These are phyloP conservation scores for Corythoichthys intestinalis DNA, from an alignment of 2,113 vertebrate species.

Conservation along the genomic window DNA sequence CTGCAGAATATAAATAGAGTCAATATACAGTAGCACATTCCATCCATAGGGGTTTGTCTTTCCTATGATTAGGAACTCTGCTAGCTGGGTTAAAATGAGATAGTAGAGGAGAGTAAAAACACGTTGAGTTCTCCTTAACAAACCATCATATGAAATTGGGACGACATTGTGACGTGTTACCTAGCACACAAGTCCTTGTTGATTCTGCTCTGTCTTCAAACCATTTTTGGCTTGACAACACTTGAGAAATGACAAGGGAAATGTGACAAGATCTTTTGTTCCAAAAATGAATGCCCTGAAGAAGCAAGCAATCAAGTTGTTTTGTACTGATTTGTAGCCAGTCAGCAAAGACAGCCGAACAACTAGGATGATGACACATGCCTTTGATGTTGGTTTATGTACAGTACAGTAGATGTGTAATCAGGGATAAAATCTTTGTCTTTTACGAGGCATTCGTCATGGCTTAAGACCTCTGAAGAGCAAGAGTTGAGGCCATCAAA, in stretches of 20 bases:
- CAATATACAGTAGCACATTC: conserved; percentile 20
- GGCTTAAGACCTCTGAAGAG: not conserved
- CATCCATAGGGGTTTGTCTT: conserved; percentile 40
- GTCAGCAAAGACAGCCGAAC: not conserved
- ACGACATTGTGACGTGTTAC: not conserved
- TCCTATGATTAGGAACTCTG: conserved; percentile 48
- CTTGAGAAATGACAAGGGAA: not conserved
- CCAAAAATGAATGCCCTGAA: not conserved
- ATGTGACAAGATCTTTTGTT: not conserved
- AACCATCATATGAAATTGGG: conserved; percentile 49
- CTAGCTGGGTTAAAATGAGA: conserved; percentile 20
- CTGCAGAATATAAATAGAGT: conserved; percentile 64
- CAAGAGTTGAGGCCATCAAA: not conserved
- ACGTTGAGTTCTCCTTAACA: conserved; percentile 36
- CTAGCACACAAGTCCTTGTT: not conserved
- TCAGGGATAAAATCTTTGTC: not conserved
- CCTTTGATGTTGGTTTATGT: not conserved
- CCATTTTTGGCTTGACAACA: not conserved
- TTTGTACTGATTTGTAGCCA: not conserved
- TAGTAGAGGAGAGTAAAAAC: not conserved
- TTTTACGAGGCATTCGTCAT: not conserved
- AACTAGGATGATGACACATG: not conserved
- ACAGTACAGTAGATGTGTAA: not conserved
- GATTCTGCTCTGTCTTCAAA: not conserved
- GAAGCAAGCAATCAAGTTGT: not conserved